Evolutionary conservation across 2,888 invertebrate genomes (phyloP).

Genomic region (Nephrotoma appendiculata): DNA sequence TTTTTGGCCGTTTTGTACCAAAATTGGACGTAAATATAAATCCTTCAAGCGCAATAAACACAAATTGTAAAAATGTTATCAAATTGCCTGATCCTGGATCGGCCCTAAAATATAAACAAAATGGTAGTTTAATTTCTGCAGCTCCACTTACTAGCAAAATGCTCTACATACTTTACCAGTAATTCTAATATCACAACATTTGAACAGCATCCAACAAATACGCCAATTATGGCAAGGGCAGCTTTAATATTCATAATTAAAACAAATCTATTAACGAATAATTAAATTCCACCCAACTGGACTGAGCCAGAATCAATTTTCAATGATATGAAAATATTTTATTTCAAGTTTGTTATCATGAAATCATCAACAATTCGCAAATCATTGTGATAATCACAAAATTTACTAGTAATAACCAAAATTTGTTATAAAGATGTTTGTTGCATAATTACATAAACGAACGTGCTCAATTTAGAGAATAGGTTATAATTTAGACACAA

Average conservation of each 20-base stretch:
- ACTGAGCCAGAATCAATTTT: neutral
- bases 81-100: slow-evolving; percentile 89
- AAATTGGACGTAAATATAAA: slow-evolving; percentile 73
- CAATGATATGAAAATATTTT: neutral
- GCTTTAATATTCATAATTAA: slow-evolving; percentile 30
- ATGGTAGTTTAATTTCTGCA: no score
- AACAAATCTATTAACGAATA: neutral
- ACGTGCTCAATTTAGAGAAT: neutral
- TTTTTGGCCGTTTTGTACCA: slow-evolving; percentile 59
- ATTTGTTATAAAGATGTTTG: neutral
- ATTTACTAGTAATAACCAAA: neutral
- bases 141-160: no score
- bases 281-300: neutral
- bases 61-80: slow-evolving; percentile 89
- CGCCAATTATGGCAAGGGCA: slow-evolving; percentile 49
- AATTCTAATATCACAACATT: slow-evolving; percentile 85
- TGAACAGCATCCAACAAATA: slow-evolving; percentile 76
- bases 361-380: neutral
- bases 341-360: neutral
- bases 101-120: slow-evolving; percentile 36
- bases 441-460: neutral
- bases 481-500: neutral
- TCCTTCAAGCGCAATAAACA: slow-evolving; percentile 81
- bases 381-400: neutral
- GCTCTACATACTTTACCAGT: slow-evolving; percentile 43